These are phyloP conservation scores for Eupithecia subumbrata DNA, from an alignment of 2,888 invertebrate species.

Conservation along the genomic window DNA sequence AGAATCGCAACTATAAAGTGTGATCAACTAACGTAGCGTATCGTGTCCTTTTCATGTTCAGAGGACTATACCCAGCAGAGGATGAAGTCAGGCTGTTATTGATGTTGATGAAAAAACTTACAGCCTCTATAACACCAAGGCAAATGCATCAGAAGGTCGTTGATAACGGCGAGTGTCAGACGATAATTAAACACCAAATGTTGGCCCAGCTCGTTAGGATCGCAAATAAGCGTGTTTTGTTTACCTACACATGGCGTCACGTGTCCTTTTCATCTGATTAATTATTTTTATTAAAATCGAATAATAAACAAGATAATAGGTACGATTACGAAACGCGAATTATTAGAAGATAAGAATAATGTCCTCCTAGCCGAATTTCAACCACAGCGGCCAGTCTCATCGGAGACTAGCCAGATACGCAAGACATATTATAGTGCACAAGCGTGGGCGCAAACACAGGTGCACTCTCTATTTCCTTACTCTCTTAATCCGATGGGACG, in stretches of 20 bases:
- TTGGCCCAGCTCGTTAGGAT: slow-evolving; percentile 3
- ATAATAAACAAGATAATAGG: neutral
- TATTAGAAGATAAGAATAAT: no score
- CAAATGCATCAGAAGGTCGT: neutral
- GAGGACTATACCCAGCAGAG: neutral
- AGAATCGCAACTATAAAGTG: no score
- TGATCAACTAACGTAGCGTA: no score
- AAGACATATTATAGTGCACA: no score
- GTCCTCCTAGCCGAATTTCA: no score
- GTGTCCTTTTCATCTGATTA: neutral
- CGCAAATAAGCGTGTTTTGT: neutral
- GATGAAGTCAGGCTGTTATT: neutral
- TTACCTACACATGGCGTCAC: neutral
- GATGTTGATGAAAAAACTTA: neutral
- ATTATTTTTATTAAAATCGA: neutral
- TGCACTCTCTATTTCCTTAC: no score
- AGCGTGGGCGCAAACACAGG: no score
- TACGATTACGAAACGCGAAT: neutral
- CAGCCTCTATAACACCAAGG: neutral
- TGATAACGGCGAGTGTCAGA: neutral
- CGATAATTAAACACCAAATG: slow-evolving; percentile 22
- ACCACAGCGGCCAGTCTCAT: no score
- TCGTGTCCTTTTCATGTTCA: no score
- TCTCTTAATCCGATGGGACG: no score
- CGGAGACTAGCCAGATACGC: no score